Base-by-base conservation (phyloP, 2,888 invertebrate genomes). In the Silvanus unidentatus region DNA sequence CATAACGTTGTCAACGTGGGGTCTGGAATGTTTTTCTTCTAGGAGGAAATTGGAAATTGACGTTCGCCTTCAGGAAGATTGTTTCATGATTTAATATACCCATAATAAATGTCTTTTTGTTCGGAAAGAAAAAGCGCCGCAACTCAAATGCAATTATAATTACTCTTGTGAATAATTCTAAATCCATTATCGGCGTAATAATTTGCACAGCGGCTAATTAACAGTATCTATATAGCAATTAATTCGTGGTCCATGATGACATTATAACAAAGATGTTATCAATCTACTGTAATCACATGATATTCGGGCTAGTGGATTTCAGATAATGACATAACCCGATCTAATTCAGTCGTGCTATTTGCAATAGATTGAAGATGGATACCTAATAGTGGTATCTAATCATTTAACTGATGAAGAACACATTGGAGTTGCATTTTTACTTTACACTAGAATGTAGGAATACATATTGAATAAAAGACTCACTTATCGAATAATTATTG, bases 301-400 rank as follows among this genome's bases (percentile, higher is more conserved):
- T 61, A 60, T 52, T 55, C 59, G 57, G 58, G 54, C 55, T 52
- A 56, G 52, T 51, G 60, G 60, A 59, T 60, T 52, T 53, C 45
- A 57, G 62, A 65, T 64, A 64, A 63, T 62, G 59, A 63, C 61
- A 60, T 62, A 61, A 63, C 59, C 59, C 59, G 58, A 62, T 63
- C 60, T 62, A 63, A 63, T 64, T 63, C 60, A 62, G 56, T 62
- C 57, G 47, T 52, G 52, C 50, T 45, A 57, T 22, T 22, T 57
- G 55, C 49, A 47, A 50, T 45, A 48, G 49, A 50, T 50, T 44
- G 55, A 43, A 50, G 50, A 51, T 49, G 47, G 44, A 39, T 44
- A 43, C 50, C 49, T 49, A 44, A 36, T 50, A 50, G 50, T 42
- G 40, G 47, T 54, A 57, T 58, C 58, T 53, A 54, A 50, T 50